Evolutionary conservation across 1,140 invertebrate species (phyloP).

Genomic region (Lucilia cuprina): DNA sequence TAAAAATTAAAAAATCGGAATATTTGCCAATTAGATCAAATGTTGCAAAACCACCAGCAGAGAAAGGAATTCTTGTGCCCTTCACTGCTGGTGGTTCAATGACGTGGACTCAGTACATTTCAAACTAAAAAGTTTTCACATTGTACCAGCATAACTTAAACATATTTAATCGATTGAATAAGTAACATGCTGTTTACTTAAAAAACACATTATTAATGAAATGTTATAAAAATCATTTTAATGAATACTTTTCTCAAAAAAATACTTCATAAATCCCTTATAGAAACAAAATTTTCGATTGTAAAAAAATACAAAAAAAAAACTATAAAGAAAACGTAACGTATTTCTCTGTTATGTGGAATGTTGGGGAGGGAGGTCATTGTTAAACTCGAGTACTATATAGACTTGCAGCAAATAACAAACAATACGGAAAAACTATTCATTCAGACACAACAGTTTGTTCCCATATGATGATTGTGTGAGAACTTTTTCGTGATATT

Average conservation of each 20-base stretch:
- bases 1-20: too few species aligned
- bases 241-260: not conserved
- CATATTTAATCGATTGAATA: not conserved
- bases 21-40: too few species aligned
- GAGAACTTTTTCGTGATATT: not conserved
- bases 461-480: not conserved
- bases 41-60: too few species aligned
- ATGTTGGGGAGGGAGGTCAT: not conserved
- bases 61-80: too few species aligned
- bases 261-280: not conserved
- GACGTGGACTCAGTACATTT: too few species aligned
- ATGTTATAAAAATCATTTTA: not conserved
- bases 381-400: not conserved
- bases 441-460: not conserved
- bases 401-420: not conserved
- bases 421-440: not conserved
- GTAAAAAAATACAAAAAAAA: not conserved
- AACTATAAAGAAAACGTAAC: not conserved
- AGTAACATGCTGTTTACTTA: not conserved
- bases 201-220: not conserved
- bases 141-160: not conserved
- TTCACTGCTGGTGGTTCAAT: too few species aligned
- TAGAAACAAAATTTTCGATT: not conserved
- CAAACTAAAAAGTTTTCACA: not conserved
- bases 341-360: not conserved